Conservation (phyloP, 2,113 vertebrate genomes). For the Tympanuchus pallidicinctus region DNA sequence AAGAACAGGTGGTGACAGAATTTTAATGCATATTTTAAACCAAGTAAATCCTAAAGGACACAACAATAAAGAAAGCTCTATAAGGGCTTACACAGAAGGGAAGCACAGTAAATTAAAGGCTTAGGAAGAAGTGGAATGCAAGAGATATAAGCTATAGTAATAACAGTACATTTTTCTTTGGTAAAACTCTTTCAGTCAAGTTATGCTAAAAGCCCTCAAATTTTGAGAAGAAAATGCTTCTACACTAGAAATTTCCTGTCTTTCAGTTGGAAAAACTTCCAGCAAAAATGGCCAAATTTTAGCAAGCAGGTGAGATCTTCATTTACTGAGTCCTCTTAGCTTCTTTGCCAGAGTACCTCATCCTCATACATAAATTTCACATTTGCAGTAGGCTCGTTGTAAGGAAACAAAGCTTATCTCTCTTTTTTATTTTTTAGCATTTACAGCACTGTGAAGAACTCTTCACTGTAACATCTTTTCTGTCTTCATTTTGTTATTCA, state of each 20-base stretch:
- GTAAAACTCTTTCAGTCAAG: not conserved
- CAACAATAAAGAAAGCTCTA: not conserved
- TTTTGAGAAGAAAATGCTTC: not conserved
- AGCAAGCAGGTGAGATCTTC: not conserved
- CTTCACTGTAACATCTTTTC: not conserved
- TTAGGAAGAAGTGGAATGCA: not conserved
- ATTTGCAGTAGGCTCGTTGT: not conserved
- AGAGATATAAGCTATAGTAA: not conserved
- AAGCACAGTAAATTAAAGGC: not conserved
- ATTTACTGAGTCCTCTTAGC: not conserved
- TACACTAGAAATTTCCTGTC: not conserved
- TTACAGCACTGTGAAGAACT: not conserved
- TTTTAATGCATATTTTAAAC: not conserved
- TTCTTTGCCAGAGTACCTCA: not conserved
- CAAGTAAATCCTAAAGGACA: not conserved
- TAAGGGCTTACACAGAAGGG: not conserved
- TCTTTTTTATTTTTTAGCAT: not conserved
- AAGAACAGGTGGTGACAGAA: not conserved
- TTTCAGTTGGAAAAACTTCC: not conserved
- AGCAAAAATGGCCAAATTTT: not conserved
- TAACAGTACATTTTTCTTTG: not conserved
- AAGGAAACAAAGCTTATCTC: not conserved
- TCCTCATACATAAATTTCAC: not conserved
- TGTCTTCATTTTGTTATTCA: not conserved
- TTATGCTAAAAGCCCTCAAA: not conserved